Conservation (phyloP, 1,140 invertebrate species). For the Lordiphosa stackelbergi region DNA sequence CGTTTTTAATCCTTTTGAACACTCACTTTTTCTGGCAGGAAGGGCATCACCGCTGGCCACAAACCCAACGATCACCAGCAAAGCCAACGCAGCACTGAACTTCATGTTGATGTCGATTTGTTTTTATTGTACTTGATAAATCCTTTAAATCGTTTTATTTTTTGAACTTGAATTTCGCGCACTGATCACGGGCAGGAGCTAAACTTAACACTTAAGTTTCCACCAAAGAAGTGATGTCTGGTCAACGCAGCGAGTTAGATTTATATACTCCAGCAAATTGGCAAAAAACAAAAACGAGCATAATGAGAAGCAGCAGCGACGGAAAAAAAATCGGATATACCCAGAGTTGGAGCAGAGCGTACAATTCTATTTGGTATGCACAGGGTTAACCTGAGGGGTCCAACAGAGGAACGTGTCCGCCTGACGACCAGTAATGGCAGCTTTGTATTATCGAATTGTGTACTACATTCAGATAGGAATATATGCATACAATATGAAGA, state of each 20-base stretch:
- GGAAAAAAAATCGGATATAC: slow-evolving; percentile 56
- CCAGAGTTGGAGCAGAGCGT: slow-evolving; percentile 39
- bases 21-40: slow-evolving; percentile 74
- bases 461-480: slow-evolving; percentile 2
- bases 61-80: slow-evolving; percentile 63
- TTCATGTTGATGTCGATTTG: slow-evolving; percentile 50
- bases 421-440: slow-evolving; percentile 23
- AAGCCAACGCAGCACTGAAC: slow-evolving; percentile 58
- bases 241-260: slow-evolving; percentile 67
- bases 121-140: slow-evolving; percentile 1
- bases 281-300: slow-evolving; percentile 59
- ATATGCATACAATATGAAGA: slow-evolving; percentile 8
- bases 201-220: slow-evolving; percentile 77
- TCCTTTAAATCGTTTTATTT: slow-evolving; percentile 13
- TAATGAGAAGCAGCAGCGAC: slow-evolving; percentile 51
- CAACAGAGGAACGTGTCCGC: slow-evolving; percentile 53
- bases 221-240: slow-evolving; percentile 77
- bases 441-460: slow-evolving; percentile 35
- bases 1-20: background rate
- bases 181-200: slow-evolving; percentile 75
- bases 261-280: slow-evolving; percentile 68
- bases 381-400: slow-evolving; percentile 23
- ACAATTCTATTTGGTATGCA: slow-evolving; percentile 57
- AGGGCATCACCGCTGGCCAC: slow-evolving; percentile 59
- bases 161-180: slow-evolving; percentile 24